Percentiles rank a stretch among this genome's conserved stretches.
These are phyloP conservation scores for Uropsilus gracilis DNA, from an alignment of 2,113 vertebrate species.

Conservation along the genomic window DNA sequence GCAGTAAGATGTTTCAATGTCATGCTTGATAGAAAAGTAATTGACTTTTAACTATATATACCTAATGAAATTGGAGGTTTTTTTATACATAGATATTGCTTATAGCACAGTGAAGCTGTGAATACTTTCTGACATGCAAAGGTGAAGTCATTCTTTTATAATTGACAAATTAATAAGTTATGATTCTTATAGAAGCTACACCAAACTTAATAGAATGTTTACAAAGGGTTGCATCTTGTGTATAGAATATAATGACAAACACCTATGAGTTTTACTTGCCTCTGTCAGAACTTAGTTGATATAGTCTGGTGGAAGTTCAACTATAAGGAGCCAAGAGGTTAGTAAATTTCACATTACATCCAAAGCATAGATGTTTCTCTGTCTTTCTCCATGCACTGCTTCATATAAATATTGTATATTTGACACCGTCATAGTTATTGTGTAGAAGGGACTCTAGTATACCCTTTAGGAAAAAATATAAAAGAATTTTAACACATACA, in stretches of 20 bases:
- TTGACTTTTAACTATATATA: neutral
- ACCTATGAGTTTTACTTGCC: slow-evolving; percentile 76
- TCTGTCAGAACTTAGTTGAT: slow-evolving; percentile 79
- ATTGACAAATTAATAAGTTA: neutral
- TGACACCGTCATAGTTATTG: neutral
- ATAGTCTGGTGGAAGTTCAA: slow-evolving; percentile 81
- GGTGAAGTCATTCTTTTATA: neutral
- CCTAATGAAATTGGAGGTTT: neutral
- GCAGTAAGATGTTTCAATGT: neutral
- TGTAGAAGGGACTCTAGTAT: slow-evolving; percentile 65
- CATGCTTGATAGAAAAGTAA: neutral
- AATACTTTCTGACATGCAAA: neutral
- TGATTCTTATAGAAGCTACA: neutral
- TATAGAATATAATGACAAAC: slow-evolving; percentile 53
- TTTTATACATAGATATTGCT: neutral
- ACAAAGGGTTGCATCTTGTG: slow-evolving; percentile 61
- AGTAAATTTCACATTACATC: slow-evolving; percentile 81
- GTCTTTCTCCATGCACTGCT: neutral
- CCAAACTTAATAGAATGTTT: slow-evolving; percentile 57
- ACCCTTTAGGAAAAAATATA: slow-evolving; percentile 55
- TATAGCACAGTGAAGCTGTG: too few relatives aligned
- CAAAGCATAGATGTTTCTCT: slow-evolving; percentile 26
- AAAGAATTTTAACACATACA: neutral
- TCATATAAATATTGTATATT: neutral
- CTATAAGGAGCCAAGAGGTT: slow-evolving; percentile 73